phyloP scores from a whole-genome alignment of 1,140 invertebrate species.

The Neodiprion lecontei region DNA sequence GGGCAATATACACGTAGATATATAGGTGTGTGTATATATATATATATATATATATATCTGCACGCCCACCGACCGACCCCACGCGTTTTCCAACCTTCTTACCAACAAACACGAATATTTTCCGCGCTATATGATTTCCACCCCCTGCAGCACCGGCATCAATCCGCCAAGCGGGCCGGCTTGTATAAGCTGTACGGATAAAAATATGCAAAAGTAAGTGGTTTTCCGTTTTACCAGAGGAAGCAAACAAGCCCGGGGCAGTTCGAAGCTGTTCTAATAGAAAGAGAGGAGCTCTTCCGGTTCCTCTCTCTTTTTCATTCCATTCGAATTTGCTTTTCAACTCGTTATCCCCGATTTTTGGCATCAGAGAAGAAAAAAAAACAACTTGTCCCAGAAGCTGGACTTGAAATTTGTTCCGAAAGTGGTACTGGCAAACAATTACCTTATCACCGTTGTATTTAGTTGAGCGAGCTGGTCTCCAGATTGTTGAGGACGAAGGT shows the following conservation, averaged over 20 bases:
- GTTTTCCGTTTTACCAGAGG: not conserved
- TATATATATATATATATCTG: too few relatives aligned
- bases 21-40: too few relatives aligned
- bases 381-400: not conserved
- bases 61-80: too few relatives aligned
- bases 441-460: not conserved
- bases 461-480: slow-evolving; percentile 6
- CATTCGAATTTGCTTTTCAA: not conserved
- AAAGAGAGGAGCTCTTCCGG: not conserved
- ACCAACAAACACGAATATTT: not conserved
- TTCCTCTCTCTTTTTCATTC: slow-evolving; percentile 7
- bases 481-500: not conserved
- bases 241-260: slow-evolving; percentile 1
- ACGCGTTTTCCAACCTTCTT: too few relatives aligned
- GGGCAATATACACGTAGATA: too few relatives aligned
- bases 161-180: too few relatives aligned
- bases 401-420: not conserved
- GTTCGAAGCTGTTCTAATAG: not conserved
- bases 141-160: not conserved
- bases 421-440: too few relatives aligned
- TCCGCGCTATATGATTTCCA: not conserved
- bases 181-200: not conserved
- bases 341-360: too few relatives aligned
- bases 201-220: slow-evolving; percentile 7
- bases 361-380: not conserved